Base-by-base conservation (phyloP, 2,797 vertebrate species). In the Chrosomus eos region DNA sequence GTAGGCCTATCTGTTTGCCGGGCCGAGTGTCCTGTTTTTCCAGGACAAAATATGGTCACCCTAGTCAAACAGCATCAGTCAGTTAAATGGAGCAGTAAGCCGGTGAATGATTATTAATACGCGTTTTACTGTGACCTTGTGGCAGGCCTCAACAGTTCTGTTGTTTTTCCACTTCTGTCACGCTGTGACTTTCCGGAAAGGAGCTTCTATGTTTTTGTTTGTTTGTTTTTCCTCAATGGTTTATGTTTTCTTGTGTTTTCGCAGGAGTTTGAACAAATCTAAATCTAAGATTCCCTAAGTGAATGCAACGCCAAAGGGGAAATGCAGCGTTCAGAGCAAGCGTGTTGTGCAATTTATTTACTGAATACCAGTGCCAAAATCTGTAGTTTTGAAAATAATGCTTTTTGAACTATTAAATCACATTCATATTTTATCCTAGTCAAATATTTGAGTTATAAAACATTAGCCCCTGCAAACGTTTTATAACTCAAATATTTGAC, bases 51-150 rank as follows among this genome's bases (percentile, higher is more conserved):
- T n/a, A n/a, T n/a, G n/a, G n/a, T n/a, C n/a, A n/a, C n/a, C n/a
- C n/a, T n/a, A n/a, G 92, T 95, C 94, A 93, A 91, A 93, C 93
- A 90, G 91, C 93, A 95, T 95, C 94, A 94, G 93, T 95, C 94
- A 94, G 93, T 93, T 94, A 94, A 95, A 95, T 94, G 93, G 91
- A 88, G 91, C 94, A 87, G 88, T 88, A 91, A 92, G 92, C 92
- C 85, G 85, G 88, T 92, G 88, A 89, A 91, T 88, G 77, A 84
- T 93, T 91, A 90, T 93, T 92, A 90, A 92, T 89, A 85, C 88
- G 83, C 64, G 85, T 89, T 88, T 93, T 89, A 85, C 90, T 80
- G 36, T 94, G 94, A 95, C 95, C 94, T 95, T 95, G 93, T 88
- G 88, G 86, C 89, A 89, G 90, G 89, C 88, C 90, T 31, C 77